Conservation (phyloP, 1,140 invertebrate species). For the Phocides pigmalion region DNA sequence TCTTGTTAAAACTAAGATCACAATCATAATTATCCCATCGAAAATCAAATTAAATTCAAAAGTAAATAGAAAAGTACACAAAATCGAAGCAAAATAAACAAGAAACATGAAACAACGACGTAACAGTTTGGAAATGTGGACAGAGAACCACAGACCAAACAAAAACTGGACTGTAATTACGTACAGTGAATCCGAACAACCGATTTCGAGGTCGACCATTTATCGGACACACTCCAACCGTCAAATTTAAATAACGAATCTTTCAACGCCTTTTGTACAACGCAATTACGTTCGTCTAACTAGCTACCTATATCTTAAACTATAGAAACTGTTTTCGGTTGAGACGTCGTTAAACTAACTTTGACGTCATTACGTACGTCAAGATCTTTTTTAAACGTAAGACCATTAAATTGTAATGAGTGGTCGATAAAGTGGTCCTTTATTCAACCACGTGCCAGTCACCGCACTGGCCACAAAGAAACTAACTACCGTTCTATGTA, state of each 20-base stretch:
- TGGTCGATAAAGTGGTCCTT: conserved; percentile 72
- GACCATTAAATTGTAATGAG: conserved; percentile 81
- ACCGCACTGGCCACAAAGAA: conserved; percentile 63
- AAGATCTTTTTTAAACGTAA: conserved; percentile 70
- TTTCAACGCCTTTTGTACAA: conserved; percentile 56
- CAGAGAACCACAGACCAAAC: conserved; percentile 32
- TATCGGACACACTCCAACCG: conserved; percentile 75
- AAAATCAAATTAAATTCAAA: conserved; percentile 15
- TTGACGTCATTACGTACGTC: conserved; percentile 54
- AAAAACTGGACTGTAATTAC: conserved; percentile 63
- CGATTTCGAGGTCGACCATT: conserved; percentile 70
- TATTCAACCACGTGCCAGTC: conserved; percentile 76
- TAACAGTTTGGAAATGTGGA: conserved; percentile 40
- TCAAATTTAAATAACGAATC: conserved; percentile 77
- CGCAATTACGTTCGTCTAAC: conserved; percentile 1
- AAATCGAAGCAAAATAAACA: conserved; percentile 13
- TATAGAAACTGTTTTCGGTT: conserved; percentile 31
- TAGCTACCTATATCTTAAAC: conserved; percentile 13
- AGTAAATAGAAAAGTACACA: conserved; percentile 7
- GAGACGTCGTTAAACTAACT: conserved; percentile 10
- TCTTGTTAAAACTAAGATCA: conserved; percentile 14
- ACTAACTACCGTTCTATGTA: conserved; percentile 76
- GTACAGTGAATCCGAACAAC: conserved; percentile 72
- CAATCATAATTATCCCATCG: conserved; percentile 1
- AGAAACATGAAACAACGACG: conserved; percentile 23